Conservation (phyloP, 1,140 invertebrate species). For the Euwallacea fornicatus region DNA sequence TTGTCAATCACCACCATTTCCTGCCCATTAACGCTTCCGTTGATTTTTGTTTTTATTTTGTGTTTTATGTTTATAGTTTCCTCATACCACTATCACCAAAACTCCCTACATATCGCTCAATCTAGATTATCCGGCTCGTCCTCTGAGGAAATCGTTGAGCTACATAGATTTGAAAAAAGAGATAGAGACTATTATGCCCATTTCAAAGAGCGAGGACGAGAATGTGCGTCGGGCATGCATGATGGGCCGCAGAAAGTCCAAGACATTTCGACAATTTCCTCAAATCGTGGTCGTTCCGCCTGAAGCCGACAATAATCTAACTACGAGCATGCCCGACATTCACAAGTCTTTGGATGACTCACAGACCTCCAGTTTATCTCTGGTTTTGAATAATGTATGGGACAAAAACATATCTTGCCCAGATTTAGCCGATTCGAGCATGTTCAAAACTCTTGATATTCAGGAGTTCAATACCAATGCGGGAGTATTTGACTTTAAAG, state of each 20-base stretch:
- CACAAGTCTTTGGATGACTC: constrained; percentile 21
- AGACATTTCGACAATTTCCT: constrained; percentile 44
- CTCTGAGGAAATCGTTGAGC: constrained; percentile 46
- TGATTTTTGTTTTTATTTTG: not conserved
- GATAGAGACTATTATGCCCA: constrained; percentile 48
- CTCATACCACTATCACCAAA: not conserved
- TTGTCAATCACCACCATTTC: no score
- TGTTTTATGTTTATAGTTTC: constrained; percentile 5
- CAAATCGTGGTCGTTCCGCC: constrained; percentile 48
- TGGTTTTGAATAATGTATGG: constrained; percentile 40
- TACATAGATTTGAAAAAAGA: constrained; percentile 49
- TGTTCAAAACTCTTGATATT: constrained; percentile 19
- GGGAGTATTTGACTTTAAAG: not conserved
- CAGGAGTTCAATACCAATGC: not conserved
- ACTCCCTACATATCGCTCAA: constrained; percentile 2
- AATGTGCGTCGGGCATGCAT: constrained; percentile 17
- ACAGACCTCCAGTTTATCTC: not conserved
- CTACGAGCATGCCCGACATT: constrained; percentile 43
- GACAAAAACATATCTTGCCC: constrained; percentile 46
- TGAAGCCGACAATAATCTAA: constrained; percentile 39
- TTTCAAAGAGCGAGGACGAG: constrained; percentile 32
- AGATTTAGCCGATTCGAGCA: constrained; percentile 42
- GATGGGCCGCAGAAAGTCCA: constrained; percentile 39
- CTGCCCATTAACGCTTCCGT: no score
- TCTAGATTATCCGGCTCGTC: constrained; percentile 7